Evolutionary conservation across 2,797 vertebrate genomes (phyloP), one percentile per base, ranked within the genome.

Genomic region (Mus spretus): DNA sequence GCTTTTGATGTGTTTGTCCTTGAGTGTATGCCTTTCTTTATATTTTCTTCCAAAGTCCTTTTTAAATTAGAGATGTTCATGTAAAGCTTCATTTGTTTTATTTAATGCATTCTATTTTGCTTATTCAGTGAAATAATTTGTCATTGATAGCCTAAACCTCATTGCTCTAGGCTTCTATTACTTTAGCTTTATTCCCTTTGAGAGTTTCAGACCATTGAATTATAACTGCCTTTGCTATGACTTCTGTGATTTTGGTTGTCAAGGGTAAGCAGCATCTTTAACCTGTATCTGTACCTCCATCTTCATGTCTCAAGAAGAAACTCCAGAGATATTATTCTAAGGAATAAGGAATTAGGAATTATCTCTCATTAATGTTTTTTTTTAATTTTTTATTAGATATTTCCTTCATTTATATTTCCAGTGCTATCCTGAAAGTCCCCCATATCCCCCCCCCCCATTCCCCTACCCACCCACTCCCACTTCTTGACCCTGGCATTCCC

Each of bases 51-150:
- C 26, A 79, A 77, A 89, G 22, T 82, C 24, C 15, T n/a, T 83
- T 96, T 90, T 31, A 87, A 92, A 94, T 94, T 96, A 84, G 47
- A 91, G 47, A 83, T 79, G 37, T 79, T 92, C 57, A 55, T 55
- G 15, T 92, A 93, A 93, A 93, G 82, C 31, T 92, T 84, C 85
- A 86, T 90, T 95, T 59, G 31, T 83, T 96, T 93, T 78, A 15
- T 78, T 90, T 63, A 88, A 81, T 65, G 93, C 22, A 47, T 95
- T 96, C 55, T 75, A 28, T 96, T 93, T 95, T 96, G 85, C 85
- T 80, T 93, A 78, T 87, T 92, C 63, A 81, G 47, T 81, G 57
- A 28, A 84, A 88, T 84, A 90, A 78, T 95, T 84, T 81, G 59
- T 77, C 37, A 67, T 82, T 93, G 37, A 81, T 63, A 89, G 57